Base-by-base conservation (phyloP, 2,888 invertebrate species). In the Brenthis ino region DNA sequence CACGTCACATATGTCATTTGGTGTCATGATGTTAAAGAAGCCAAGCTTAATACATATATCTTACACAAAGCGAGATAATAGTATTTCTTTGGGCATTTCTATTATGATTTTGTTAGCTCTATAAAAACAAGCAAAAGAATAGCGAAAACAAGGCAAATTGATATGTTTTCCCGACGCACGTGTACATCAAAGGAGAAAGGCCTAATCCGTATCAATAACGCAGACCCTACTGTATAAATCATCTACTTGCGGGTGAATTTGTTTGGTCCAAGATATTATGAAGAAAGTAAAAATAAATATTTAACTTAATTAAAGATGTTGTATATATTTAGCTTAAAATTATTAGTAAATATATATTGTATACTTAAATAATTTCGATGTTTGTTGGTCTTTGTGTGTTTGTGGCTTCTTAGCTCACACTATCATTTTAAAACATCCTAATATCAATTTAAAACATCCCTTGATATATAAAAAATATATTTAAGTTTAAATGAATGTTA, bases 151-250 rank as follows among this genome's bases (percentile, higher is more conserved):
- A 79, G 80, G 80, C 77, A 85, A 87, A 87, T 87, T 85, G 87
- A 87, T 87, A 86, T 85, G 83, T 88, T 86, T 82, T 79, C 81
- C 79, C 74, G 74, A 76, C 79, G 67, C 81, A 82, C 80, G 84
- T 78, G 81, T 76, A 86, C 86, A 85, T 89, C 88, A 90, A 88
- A 88, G 86, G 79, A 80, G 65, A 77, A 76, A 82, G 80, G 84
- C 77, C 83, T 87, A 85, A 86, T 85, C 78, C 77, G 82, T 84
- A 84, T 85, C 86, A 85, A 89, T 89, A 87, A 81, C 79, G 80
- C 75, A 66, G 77, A 78, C 82, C 86, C 83, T 75, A 73, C 77
- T 83, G 79, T 89, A 89, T 88, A 89, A 88, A 88, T 89, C 87
- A 87, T 86, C 79, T 82, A 80, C 70, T 48, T 50, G 58, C 53